Evolutionary conservation across 2,113 vertebrate genomes (phyloP).

Genomic region (Dolichotis patagonum): DNA sequence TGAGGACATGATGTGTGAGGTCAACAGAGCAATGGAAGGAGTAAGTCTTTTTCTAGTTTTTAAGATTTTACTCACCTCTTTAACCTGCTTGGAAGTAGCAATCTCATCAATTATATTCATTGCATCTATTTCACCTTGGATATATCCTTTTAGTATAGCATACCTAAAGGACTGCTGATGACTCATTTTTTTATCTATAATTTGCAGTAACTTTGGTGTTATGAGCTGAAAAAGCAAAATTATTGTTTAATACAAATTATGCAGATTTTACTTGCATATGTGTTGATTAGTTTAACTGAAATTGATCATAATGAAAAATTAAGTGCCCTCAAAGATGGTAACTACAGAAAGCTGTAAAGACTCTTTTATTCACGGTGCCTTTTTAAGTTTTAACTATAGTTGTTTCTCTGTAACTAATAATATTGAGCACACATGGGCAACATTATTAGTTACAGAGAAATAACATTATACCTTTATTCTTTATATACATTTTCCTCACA

Average conservation of each 20-base stretch:
- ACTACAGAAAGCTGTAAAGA: not conserved
- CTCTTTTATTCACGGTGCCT: not conserved
- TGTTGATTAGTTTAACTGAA: constrained; percentile 10
- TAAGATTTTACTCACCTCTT: constrained; percentile 77
- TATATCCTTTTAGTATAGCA: constrained; percentile 84
- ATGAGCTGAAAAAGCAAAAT: constrained; percentile 75
- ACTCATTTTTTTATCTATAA: constrained; percentile 81
- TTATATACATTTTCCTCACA: not conserved
- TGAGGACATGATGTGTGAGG: not conserved
- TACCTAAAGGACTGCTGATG: constrained; percentile 81
- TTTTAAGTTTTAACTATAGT: not conserved
- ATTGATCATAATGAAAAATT: not conserved
- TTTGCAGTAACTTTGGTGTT: constrained; percentile 78
- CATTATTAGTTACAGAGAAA: not conserved
- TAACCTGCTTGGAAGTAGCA: constrained; percentile 78
- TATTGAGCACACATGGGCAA: not conserved
- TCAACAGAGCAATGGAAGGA: fast-evolving
- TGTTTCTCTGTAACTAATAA: not conserved
- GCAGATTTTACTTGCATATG: not conserved
- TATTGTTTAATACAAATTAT: not conserved
- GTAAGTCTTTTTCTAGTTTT: not conserved
- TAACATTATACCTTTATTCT: not conserved
- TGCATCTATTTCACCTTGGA: constrained; percentile 83
- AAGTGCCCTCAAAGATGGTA: not conserved
- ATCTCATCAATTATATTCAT: constrained; percentile 83